Percentiles rank a stretch among this genome's conserved stretches.
phyloP scores from a whole-genome alignment of 2,113 vertebrate genomes.

The Bubo scandiacus region DNA sequence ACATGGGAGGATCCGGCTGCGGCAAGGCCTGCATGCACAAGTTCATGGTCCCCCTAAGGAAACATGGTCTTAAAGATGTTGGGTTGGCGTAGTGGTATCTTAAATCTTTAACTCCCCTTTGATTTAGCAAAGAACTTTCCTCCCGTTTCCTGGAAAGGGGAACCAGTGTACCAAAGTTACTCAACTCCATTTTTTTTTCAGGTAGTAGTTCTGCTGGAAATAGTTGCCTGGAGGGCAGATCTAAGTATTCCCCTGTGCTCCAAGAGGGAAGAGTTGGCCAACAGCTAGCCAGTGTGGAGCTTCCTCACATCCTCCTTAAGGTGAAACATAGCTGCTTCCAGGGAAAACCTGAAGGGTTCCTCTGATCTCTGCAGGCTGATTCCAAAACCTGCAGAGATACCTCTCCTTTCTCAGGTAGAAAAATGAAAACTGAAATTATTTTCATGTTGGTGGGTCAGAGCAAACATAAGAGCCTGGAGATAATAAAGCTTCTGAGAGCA shows the following conservation, averaged over 20 bases:
- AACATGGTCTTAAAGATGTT: background rate
- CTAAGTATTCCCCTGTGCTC: background rate
- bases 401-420: background rate
- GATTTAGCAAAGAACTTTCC: background rate
- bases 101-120: background rate
- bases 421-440: background rate
- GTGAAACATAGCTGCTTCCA: background rate
- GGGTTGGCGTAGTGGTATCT: too few species aligned
- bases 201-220: background rate
- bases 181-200: background rate
- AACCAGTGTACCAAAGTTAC: background rate
- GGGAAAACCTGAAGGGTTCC: background rate
- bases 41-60: background rate
- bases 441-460: background rate
- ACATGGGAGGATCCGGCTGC: rapidly evolving
- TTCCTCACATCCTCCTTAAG: background rate
- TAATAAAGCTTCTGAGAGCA: background rate
- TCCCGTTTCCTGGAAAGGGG: background rate
- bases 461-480: background rate
- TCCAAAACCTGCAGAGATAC: background rate
- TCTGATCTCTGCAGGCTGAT: background rate
- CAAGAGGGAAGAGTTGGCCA: background rate
- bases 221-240: background rate
- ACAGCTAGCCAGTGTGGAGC: background rate
- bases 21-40: background rate